These are phyloP conservation scores for Pomacea maculata DNA, from an alignment of 1,140 invertebrate genomes.

Conservation along the genomic window DNA sequence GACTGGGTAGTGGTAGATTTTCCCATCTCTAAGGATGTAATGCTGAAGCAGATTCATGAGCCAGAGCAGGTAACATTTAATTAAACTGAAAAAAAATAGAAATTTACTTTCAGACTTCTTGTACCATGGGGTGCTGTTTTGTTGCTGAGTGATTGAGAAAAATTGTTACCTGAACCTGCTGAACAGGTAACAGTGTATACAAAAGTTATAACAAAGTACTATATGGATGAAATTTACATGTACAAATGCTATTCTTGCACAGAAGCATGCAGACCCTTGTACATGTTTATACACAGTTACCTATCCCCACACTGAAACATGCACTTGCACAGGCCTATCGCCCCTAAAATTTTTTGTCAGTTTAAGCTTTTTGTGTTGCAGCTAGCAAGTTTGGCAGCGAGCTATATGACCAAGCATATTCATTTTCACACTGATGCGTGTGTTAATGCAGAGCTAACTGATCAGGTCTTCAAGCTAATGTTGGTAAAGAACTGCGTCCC, in stretches of 20 bases:
- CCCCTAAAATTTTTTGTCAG: background rate
- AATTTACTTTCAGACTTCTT: no score
- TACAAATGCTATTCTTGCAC: no score
- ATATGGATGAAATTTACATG: no score
- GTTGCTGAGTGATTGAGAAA: no score
- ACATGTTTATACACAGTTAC: no score
- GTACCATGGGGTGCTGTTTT: no score
- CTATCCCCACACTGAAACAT: no score
- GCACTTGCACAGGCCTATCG: no score
- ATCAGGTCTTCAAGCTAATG: slow-evolving; percentile 38
- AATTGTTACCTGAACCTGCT: no score
- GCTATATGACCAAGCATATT: slow-evolving; percentile 42
- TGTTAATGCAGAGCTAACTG: slow-evolving; percentile 31
- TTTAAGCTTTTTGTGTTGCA: slow-evolving; percentile 20
- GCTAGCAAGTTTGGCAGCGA: slow-evolving; percentile 41
- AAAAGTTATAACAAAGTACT: no score
- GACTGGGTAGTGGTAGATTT: slow-evolving; percentile 36
- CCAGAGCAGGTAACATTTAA: slow-evolving; percentile 36
- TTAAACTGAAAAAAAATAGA: background rate
- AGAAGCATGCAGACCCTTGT: no score
- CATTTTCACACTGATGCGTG: slow-evolving; percentile 42
- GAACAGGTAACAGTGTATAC: no score
- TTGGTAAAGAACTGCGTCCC: slow-evolving; percentile 24
- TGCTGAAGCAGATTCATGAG: slow-evolving; percentile 27
- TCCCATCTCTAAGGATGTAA: slow-evolving; percentile 28